These are phyloP conservation scores for Zaprionus obscuricornis DNA, from an alignment of 2,888 invertebrate genomes.

Conservation along the genomic window DNA sequence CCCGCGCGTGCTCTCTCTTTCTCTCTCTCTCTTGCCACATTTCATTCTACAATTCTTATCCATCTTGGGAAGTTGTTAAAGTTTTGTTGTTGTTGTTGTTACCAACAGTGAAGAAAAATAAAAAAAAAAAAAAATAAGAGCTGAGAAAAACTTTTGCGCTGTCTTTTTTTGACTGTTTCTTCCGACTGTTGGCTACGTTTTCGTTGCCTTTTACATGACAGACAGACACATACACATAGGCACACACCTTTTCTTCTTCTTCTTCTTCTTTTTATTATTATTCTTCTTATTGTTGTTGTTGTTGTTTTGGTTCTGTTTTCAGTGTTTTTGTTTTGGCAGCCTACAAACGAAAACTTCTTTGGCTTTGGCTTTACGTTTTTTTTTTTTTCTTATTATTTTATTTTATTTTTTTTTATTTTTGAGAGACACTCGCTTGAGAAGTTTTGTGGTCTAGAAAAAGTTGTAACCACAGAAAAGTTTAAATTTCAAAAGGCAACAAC, in stretches of 20 bases:
- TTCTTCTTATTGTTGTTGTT: slow-evolving; percentile 1
- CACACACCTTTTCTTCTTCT: slow-evolving; percentile 24
- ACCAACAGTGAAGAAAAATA: slow-evolving; percentile 30
- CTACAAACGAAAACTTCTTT: slow-evolving; percentile 41
- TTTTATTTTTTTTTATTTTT: no score
- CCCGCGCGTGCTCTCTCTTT: not conserved
- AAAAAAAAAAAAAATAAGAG: slow-evolving; percentile 40
- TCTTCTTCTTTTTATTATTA: slow-evolving; percentile 10
- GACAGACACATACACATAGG: slow-evolving; percentile 26
- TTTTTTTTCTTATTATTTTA: no score
- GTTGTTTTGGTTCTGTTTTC: slow-evolving; percentile 36
- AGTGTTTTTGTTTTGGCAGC: slow-evolving; percentile 58
- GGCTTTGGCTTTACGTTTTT: slow-evolving; percentile 52
- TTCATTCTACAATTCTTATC: slow-evolving; percentile 47
- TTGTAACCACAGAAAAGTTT: slow-evolving; percentile 58
- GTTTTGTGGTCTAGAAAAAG: slow-evolving; percentile 75
- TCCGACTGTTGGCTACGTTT: slow-evolving; percentile 34
- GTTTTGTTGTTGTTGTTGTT: no score
- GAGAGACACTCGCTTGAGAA: slow-evolving; percentile 42
- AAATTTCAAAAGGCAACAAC: slow-evolving; percentile 55
- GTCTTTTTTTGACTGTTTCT: slow-evolving; percentile 48
- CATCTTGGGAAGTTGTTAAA: slow-evolving; percentile 69
- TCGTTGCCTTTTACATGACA: slow-evolving; percentile 37
- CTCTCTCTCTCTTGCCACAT: no score
- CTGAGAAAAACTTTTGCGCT: slow-evolving; percentile 64